Conservation (phyloP, 2,888 invertebrate genomes). For the Neoitamus cyanurus region DNA sequence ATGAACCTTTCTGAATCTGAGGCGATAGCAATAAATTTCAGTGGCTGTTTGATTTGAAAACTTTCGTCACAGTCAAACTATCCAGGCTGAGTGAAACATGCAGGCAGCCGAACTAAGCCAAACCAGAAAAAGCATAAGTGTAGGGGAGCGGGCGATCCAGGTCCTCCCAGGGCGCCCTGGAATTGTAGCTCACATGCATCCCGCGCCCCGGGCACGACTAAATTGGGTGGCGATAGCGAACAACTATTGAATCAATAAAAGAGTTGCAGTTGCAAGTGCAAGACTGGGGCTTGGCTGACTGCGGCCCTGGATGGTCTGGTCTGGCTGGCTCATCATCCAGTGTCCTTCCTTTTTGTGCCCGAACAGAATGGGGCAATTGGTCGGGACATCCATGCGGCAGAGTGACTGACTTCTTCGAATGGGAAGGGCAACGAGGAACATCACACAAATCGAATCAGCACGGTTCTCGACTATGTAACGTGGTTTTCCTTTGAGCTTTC, state of each 20-base stretch:
- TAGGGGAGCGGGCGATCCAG: not conserved
- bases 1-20: not conserved
- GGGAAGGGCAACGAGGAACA: not conserved
- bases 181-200: not conserved
- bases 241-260: conserved; percentile 1
- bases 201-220: not conserved
- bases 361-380: not conserved
- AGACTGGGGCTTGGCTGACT: not conserved
- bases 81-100: not conserved
- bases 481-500: not conserved
- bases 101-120: not conserved
- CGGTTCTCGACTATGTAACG: not conserved
- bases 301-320: not conserved
- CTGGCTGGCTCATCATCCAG: not conserved
- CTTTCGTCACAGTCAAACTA: conserved; percentile 11
- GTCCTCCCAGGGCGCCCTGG: not conserved
- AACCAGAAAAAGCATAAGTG: not conserved
- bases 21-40: conserved; percentile 27
- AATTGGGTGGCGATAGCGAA: not conserved
- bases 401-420: not conserved
- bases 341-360: not conserved
- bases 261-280: not conserved
- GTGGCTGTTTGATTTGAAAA: conserved; percentile 30
- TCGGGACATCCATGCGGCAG: not conserved
- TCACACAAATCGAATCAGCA: conserved; percentile 5